A percentile compares a stretch with the other conserved stretches of the same genome.
These are phyloP conservation scores for Conchocele bisecta DNA, from an alignment of 2,888 invertebrate genomes.

Conservation along the genomic window DNA sequence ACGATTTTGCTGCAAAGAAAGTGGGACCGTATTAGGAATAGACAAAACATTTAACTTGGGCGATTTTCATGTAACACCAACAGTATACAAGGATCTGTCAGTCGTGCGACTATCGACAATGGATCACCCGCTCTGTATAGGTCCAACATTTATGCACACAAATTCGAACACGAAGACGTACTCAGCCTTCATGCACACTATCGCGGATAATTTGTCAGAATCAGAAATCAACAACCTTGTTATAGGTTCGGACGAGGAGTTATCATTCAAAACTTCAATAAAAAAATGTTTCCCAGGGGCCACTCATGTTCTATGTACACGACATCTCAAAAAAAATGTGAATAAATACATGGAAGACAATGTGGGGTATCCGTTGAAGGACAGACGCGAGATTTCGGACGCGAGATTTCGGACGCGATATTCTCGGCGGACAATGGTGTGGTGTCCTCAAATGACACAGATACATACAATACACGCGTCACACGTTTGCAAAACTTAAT, in stretches of 20 bases:
- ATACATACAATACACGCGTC: background rate
- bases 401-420: background rate
- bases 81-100: background rate
- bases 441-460: background rate
- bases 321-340: constrained; percentile 42
- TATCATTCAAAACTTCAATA: background rate
- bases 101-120: background rate
- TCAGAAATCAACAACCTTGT: background rate
- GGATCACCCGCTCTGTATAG: background rate
- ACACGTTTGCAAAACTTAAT: background rate
- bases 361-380: background rate
- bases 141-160: constrained; percentile 2
- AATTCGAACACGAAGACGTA: background rate
- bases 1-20: no score
- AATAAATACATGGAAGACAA: constrained; percentile 8
- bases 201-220: background rate
- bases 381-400: background rate
- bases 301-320: background rate
- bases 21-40: no score
- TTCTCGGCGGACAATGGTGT: constrained; percentile 7
- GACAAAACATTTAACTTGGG: no score
- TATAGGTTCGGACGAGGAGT: background rate
- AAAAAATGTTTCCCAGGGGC: background rate
- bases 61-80: no score
- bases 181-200: background rate